Evolutionary conservation across 2,888 invertebrate species (phyloP).

Genomic region (Ypsolopha scabrella): DNA sequence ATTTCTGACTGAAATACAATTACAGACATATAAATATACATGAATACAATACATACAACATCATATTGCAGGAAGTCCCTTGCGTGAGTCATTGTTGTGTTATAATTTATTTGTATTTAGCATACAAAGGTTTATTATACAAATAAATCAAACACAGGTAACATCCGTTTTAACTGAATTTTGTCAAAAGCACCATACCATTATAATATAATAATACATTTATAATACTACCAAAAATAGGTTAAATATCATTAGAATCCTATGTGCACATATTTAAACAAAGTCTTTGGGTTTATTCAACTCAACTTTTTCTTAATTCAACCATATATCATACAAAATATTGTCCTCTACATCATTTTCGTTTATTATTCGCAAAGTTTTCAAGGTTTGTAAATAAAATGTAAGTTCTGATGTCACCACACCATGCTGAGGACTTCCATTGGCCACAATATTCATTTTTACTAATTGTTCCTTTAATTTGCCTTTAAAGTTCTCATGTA

Average conservation of each 20-base stretch:
- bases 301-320: constrained; percentile 48
- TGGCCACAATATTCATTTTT: constrained; percentile 90
- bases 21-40: too few species aligned
- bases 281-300: neutral
- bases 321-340: constrained; percentile 88
- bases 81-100: too few species aligned
- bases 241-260: neutral
- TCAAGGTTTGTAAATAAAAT: constrained; percentile 90
- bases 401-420: constrained; percentile 93
- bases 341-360: constrained; percentile 79
- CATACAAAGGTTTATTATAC: neutral
- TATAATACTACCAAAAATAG: neutral
- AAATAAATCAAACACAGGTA: neutral
- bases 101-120: too few species aligned
- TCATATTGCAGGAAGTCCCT: too few species aligned
- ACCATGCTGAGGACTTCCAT: constrained; percentile 97
- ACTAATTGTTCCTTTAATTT: constrained; percentile 86
- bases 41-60: too few species aligned
- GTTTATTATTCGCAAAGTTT: constrained; percentile 82
- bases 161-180: neutral
- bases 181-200: neutral
- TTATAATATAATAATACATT: neutral
- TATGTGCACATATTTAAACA: neutral
- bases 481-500: constrained; percentile 89
- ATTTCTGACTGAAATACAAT: too few species aligned